phyloP scores from a whole-genome alignment of 2,113 vertebrate genomes.

The Siniperca knerii region DNA sequence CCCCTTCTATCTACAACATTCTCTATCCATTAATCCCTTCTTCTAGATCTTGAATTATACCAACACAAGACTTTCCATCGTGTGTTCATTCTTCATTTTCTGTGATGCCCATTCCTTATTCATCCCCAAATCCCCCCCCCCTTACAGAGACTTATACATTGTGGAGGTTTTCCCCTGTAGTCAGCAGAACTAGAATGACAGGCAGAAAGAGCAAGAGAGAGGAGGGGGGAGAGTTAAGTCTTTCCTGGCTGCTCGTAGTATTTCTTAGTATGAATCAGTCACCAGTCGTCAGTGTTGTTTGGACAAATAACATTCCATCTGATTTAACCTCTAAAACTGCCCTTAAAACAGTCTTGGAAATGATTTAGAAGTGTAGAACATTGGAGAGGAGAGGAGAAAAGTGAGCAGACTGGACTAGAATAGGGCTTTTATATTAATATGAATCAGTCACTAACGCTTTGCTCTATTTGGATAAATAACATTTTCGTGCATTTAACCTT shows the following conservation, averaged over 20 bases:
- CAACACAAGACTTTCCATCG: conserved; percentile 42
- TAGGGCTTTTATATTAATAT: conserved; percentile 46
- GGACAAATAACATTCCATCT: conserved; percentile 74
- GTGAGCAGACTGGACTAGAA: conserved; percentile 18
- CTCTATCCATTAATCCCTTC: conserved; percentile 18
- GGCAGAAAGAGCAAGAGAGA: conserved; percentile 39
- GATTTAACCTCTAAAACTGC: conserved; percentile 64
- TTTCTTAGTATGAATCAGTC: conserved; percentile 72
- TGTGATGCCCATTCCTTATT: conserved; percentile 19
- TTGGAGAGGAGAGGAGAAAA: conserved; percentile 13
- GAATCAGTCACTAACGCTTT: conserved; percentile 43
- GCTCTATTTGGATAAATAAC: conserved; percentile 49
- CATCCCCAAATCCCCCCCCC: conserved; percentile 3
- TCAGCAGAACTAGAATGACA: conserved; percentile 69
- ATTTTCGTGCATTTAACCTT: conserved; percentile 30
- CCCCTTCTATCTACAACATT: neutral
- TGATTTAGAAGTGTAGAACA: conserved; percentile 52
- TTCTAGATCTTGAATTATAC: conserved; percentile 3
- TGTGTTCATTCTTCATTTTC: conserved; percentile 14
- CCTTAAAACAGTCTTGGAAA: conserved; percentile 47
- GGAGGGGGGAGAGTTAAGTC: conserved; percentile 28
- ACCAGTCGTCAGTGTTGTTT: conserved; percentile 69
- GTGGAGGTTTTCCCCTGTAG: conserved; percentile 70
- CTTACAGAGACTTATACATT: conserved; percentile 68
- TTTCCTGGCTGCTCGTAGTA: conserved; percentile 69